Base-by-base conservation (phyloP, 2,797 vertebrate species). In the Rallus crepitans region DNA sequence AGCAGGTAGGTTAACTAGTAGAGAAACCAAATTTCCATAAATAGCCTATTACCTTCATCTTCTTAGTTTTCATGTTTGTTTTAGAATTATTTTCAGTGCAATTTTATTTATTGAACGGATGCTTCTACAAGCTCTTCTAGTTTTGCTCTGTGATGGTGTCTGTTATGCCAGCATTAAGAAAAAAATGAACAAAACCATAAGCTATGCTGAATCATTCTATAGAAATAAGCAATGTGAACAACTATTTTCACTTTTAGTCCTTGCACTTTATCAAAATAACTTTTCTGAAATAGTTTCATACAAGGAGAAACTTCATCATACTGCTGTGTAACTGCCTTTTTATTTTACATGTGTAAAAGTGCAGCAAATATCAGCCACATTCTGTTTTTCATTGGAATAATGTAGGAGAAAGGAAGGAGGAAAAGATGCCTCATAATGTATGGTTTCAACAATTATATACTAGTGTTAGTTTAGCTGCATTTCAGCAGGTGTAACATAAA, bases 1-100 rank as follows among this genome's bases (percentile, higher is more conserved):
- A 98, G 99, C 99, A 99, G 99, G 98, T 99, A 98, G 56, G 97
- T 95, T 95, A 76, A 71, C 91, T 75, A 66, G 40, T 64, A 75
- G 45, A 63, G 85, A 91, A 83, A 82, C 9, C 88, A 66, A 79
- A 73, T 84, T 85, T 90, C 55, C 50, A 30, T 71, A 69, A 79
- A 76, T 42, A 33, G 15, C 65, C 15, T 73, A 17, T 93, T 95
- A n/a, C 95, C 64, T 64, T 59, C 76, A 45, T 68, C 14, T 45
- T 45, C 42, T 45, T 45, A 45, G 42, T 18, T 45, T 45, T 19
- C 42, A 45, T 45, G 42, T 45, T 45, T 45, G 42, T 45, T 45
- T 45, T 45, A 45, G 42, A 45, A 45, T 45, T 19, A 47, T 12
- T 89, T 85, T 48, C 92, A 90, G 42, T 52, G 12, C 53, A 52